Base-by-base conservation (phyloP, 2,113 vertebrate species). In the Dicrurus megarhynchus region DNA sequence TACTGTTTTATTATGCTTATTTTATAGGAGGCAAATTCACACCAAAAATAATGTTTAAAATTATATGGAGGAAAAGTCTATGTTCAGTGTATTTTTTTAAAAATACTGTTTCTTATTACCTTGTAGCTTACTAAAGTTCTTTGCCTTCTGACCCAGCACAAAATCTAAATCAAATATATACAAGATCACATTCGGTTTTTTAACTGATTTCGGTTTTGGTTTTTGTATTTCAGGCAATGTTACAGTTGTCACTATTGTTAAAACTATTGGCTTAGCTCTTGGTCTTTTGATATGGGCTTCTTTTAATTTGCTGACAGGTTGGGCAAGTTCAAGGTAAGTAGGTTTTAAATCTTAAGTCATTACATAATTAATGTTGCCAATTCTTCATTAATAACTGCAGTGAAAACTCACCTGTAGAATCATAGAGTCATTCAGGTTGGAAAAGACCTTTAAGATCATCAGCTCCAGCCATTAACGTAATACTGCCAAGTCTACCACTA, bases 221-320 rank as follows among this genome's bases (percentile, higher is more conserved):
- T 96, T 73, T 41, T 80, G 9, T 87, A 20, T 94, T 96, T 69
- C 95, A 99, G 99, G 99, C 50, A 99, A 99, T 64, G 53, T 99
- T 82, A 96, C 98, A 28, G 98, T 98, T 15, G 98, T 99, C 46
- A 98, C 98, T 10, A 98, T 99, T 84, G 91, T 99, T 82, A 99
- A 99, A 98, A 98, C 98, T 13, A 98, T 99, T 86, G 99, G 99
- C 42, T 98, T 99, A 53, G 98, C 98, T 60, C 98, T 99, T 91
- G 99, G 99, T 46, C 97, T 98, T 91, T 97, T 99, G 89, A 98
- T 99, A 87, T 99, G 98, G 98, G 99, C 98, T 83, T 99, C 99
- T 76, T 98, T 98, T 61, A 98, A 98, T 92, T 89, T 99, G 83
- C 69, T 99, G 85, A 99, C 98, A 79, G 99, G 98, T 64, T 99